Evolutionary conservation across 2,113 vertebrate species (phyloP).

Genomic region (Phocoena phocoena): DNA sequence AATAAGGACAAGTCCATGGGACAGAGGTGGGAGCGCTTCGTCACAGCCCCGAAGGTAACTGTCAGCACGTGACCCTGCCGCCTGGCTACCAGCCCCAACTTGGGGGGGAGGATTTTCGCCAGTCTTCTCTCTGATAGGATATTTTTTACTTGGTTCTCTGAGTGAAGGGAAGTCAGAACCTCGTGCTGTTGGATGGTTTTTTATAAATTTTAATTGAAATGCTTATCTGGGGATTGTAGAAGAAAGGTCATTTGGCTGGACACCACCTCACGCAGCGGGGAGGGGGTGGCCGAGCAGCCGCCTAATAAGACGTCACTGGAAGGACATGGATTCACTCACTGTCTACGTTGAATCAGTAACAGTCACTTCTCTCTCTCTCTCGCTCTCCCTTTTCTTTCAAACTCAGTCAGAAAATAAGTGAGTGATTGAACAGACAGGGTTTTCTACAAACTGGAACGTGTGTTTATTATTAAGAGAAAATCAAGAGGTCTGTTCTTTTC

Average conservation of each 20-base stretch:
- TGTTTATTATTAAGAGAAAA: background rate
- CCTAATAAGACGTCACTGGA: slow-evolving; percentile 30
- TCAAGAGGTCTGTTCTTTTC: background rate
- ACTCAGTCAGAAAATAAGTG: background rate
- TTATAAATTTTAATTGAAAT: slow-evolving; percentile 65
- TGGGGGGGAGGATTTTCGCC: rapidly evolving
- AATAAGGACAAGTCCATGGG: slow-evolving; percentile 83
- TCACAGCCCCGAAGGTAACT: slow-evolving; percentile 79
- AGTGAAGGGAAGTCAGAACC: background rate
- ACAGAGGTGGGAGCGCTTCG: slow-evolving; percentile 85
- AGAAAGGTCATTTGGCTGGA: slow-evolving; percentile 29
- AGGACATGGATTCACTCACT: background rate
- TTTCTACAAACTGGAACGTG: background rate
- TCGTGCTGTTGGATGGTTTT: background rate
- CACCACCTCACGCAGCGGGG: background rate
- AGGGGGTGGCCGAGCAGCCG: background rate
- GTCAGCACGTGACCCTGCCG: rapidly evolving
- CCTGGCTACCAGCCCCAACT: rapidly evolving
- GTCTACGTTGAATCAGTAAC: background rate
- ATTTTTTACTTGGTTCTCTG: background rate
- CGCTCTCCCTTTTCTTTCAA: background rate
- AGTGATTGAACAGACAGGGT: background rate
- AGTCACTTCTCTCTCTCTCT: background rate
- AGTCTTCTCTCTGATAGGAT: background rate
- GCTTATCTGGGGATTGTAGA: slow-evolving; percentile 37